Base-by-base conservation (phyloP, 2,888 invertebrate genomes). In the Torymus tubicola region DNA sequence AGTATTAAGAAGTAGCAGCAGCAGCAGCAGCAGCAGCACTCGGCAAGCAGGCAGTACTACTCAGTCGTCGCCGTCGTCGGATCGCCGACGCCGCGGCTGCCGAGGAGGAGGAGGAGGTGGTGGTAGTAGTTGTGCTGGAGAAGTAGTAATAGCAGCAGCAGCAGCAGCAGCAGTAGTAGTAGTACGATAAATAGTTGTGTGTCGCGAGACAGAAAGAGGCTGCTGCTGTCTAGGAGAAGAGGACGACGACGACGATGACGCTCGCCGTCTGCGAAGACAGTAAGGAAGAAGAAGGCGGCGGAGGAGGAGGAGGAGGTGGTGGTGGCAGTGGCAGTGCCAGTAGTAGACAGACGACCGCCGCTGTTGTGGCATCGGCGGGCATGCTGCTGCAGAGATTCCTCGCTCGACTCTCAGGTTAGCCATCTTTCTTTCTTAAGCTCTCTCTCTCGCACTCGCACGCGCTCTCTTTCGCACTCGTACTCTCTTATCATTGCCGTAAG, bases 401-500 rank as follows among this genome's bases (percentile, higher is more conserved):
- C 91, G 93, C 92, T 89, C 92, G 93, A 91, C 92, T 93, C 90
- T 93, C 93, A 92, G 93, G 93, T 93, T 91, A 92, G 92, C 90
- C 63, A 55, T 58, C 71, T 78, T 72, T 64, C 53, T 69, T 53
- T 68, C 65, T 24, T 64, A 42, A 11, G 24, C 58, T 64, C 77
- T 64, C 60, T 12, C 73, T 61, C 53, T 70, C 24, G 11, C 31
- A 57, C n/a, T n/a, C n/a, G n/a, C n/a, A 18, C 61, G 3, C 24
- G 53, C 16, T 42, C 21, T 11, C 57, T 12, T 18, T 31, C 65
- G 18, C 50, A 5, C n/a, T 57, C 52, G 16, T 24, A 12, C 31
- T 42, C 57, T 42, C 12, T 64, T 67, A 64, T 42, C 42, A 42
- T 8, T 42, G 42, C 42, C 42, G 42, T 42, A 8, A 42, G 42